Evolutionary conservation across 64 coral and sea anemone genomes (phyloP).

Genomic region (Pocillopora damicornis): DNA sequence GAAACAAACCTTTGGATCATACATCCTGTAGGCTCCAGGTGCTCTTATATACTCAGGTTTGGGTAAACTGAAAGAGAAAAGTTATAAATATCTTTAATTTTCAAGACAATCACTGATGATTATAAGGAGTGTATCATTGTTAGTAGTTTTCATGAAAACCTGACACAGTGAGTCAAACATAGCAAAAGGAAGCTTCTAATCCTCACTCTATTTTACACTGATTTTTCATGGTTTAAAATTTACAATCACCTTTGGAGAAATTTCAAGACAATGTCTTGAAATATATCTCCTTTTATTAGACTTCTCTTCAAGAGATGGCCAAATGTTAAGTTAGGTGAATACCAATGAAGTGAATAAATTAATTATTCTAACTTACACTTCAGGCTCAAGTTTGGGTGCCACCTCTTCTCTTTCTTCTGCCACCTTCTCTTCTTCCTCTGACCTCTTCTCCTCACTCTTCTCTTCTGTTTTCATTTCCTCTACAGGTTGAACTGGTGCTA

Average conservation of each 20-base stretch:
- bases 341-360: too few relatives aligned
- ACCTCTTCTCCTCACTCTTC: conserved; percentile 4
- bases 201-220: too few relatives aligned
- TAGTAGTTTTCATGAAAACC: too few relatives aligned
- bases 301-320: too few relatives aligned
- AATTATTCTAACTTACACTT: background rate
- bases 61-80: conserved; percentile 30
- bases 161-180: too few relatives aligned
- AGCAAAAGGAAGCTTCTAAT: too few relatives aligned
- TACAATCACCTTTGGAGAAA: too few relatives aligned
- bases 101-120: background rate
- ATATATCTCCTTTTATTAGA: too few relatives aligned
- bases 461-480: background rate
- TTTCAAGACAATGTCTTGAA: too few relatives aligned
- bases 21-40: conserved; percentile 59
- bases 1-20: conserved; percentile 39
- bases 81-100: background rate
- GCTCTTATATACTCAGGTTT: conserved; percentile 57
- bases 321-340: too few relatives aligned
- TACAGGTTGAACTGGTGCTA: background rate
- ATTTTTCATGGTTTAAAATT: too few relatives aligned
- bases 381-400: conserved; percentile 31
- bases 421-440: background rate
- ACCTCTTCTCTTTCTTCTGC: conserved; percentile 26
- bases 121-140: too few relatives aligned